Percentiles rank a stretch among this genome's conserved stretches.
Conservation (phyloP, 2,797 vertebrate species). For the Dermochelys coriacea region DNA sequence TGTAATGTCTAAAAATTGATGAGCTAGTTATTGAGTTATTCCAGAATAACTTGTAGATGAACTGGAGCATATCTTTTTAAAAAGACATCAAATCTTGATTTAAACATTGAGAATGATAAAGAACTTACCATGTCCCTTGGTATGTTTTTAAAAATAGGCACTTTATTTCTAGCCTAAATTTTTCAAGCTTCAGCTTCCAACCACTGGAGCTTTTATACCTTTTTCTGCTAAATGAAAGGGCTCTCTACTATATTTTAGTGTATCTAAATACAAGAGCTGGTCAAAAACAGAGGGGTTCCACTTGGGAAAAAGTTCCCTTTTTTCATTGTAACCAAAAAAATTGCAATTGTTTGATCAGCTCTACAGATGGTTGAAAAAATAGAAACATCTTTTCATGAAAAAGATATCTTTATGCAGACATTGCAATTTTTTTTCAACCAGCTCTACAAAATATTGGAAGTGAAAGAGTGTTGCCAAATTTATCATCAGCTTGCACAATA, state of each 20-base stretch:
- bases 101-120: neutral
- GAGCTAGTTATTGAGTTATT: slow-evolving; percentile 71
- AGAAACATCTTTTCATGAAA: neutral
- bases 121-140: neutral
- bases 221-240: neutral
- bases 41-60: slow-evolving; percentile 75
- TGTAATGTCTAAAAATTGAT: slow-evolving; percentile 66
- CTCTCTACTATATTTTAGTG: neutral
- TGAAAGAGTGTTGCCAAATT: neutral
- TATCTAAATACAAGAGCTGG: neutral
- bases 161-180: neutral
- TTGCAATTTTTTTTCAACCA: neutral
- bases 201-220: neutral
- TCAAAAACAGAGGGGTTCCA: neutral
- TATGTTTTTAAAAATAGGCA: neutral
- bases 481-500: neutral
- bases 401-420: neutral
- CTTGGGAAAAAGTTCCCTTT: neutral
- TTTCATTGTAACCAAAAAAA: neutral
- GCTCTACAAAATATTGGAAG: neutral
- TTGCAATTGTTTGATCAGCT: neutral
- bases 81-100: neutral
- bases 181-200: neutral
- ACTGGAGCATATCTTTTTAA: slow-evolving; percentile 19
- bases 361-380: neutral